These are phyloP conservation scores for Hyalella azteca DNA, from an alignment of 2,888 invertebrate species.

Conservation along the genomic window DNA sequence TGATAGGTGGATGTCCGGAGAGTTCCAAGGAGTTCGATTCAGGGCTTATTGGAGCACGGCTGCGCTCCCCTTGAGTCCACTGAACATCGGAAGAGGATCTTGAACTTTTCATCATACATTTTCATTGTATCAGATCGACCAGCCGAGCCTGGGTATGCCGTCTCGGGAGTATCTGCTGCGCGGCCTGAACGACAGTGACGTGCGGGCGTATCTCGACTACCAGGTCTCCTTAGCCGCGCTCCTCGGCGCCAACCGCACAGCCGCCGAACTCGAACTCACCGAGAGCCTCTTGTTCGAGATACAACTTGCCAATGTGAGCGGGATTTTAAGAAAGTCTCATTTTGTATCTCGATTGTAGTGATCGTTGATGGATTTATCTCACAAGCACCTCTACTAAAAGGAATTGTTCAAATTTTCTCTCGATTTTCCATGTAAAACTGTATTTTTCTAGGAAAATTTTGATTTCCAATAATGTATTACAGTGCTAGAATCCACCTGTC, in stretches of 20 bases:
- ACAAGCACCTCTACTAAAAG: too few species aligned
- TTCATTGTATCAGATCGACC: conserved; percentile 72
- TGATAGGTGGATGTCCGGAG: too few species aligned
- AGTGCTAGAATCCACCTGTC: too few species aligned
- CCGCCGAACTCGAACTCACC: conserved; percentile 75
- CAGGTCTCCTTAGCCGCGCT: conserved; percentile 81
- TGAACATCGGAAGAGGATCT: too few species aligned
- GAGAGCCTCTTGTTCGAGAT: conserved; percentile 89
- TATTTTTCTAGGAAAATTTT: not conserved
- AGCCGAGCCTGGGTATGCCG: conserved; percentile 78
- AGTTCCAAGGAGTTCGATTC: too few species aligned
- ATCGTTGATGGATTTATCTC: too few species aligned
- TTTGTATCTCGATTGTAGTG: too few species aligned
- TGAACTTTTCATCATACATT: too few species aligned
- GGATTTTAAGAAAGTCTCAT: conserved; percentile 52
- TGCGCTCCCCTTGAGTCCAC: too few species aligned
- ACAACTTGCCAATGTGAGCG: conserved; percentile 84
- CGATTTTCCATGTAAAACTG: not conserved
- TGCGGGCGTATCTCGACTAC: conserved; percentile 64
- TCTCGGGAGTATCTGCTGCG: conserved; percentile 81
- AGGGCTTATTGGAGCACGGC: too few species aligned
- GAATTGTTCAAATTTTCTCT: too few species aligned
- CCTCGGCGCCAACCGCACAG: conserved; percentile 77
- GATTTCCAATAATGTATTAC: not conserved
- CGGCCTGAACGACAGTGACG: conserved; percentile 61